Evolutionary conservation across 2,888 invertebrate species (phyloP).

Genomic region (Plagodis pulveraria): DNA sequence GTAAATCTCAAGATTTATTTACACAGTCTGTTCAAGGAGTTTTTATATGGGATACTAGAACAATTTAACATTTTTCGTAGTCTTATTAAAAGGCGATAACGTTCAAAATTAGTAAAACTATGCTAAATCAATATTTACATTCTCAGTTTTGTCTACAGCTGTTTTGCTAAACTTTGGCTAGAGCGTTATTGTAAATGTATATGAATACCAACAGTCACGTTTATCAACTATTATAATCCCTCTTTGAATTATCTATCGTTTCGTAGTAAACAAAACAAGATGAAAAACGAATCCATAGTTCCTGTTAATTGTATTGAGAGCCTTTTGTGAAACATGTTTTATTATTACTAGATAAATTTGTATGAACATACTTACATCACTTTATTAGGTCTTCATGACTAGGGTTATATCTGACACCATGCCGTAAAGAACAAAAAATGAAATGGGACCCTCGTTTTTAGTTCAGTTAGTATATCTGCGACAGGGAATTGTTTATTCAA

Average conservation of each 20-base stretch:
- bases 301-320: background rate
- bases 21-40: background rate
- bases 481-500: slow-evolving; percentile 50
- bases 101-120: too few relatives aligned
- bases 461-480: slow-evolving; percentile 22
- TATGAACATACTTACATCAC: too few relatives aligned
- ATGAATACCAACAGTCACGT: slow-evolving; percentile 1
- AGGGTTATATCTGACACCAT: too few relatives aligned
- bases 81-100: too few relatives aligned
- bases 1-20: background rate
- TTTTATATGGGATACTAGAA: too few relatives aligned
- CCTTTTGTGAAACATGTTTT: too few relatives aligned
- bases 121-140: too few relatives aligned
- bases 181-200: background rate
- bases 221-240: slow-evolving; percentile 18
- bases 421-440: background rate
- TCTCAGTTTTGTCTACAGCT: background rate
- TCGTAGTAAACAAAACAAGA: slow-evolving; percentile 9
- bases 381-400: too few relatives aligned
- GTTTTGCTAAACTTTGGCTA: background rate
- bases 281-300: slow-evolving; percentile 7
- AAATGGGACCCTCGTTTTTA: slow-evolving; percentile 25
- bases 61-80: too few relatives aligned
- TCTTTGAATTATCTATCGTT: slow-evolving; percentile 21
- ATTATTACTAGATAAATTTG: too few relatives aligned